phyloP scores from a whole-genome alignment of 1,140 invertebrate genomes.

The Arctopsyche grandis region DNA sequence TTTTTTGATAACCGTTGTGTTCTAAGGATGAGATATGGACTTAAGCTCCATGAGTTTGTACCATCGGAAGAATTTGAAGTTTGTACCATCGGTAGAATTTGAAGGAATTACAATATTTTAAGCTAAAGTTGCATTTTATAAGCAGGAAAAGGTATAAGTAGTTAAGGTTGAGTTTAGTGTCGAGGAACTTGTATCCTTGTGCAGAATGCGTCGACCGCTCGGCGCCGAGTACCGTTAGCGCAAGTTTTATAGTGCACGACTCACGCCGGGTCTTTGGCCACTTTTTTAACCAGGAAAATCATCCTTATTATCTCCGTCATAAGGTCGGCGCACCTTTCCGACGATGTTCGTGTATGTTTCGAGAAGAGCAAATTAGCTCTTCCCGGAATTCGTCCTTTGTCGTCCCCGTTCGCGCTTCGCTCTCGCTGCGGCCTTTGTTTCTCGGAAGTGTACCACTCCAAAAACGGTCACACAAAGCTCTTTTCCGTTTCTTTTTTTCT shows the following conservation, averaged over 20 bases:
- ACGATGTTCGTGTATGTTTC: neutral
- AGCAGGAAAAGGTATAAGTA: too few species aligned
- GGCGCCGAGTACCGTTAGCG: neutral
- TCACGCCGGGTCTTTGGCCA: neutral
- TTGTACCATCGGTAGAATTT: too few species aligned
- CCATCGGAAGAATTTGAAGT: too few species aligned
- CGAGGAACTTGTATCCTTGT: too few species aligned
- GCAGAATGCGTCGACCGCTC: neutral
- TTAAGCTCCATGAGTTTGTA: too few species aligned
- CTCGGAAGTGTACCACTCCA: neutral
- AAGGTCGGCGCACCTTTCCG: neutral
- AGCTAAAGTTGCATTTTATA: too few species aligned
- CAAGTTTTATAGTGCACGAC: neutral
- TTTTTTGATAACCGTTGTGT: too few species aligned
- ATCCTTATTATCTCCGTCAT: neutral
- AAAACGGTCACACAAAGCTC: too few species aligned
- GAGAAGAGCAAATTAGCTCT: constrained; percentile 3
- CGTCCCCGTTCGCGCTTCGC: neutral
- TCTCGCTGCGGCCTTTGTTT: neutral
- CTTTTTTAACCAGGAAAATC: constrained; percentile 6
- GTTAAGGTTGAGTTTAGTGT: too few species aligned
- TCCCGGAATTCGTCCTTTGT: constrained; percentile 15
- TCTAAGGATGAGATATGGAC: too few species aligned
- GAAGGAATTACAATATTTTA: too few species aligned
- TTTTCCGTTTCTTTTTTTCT: neutral